Evolutionary conservation across 2,113 vertebrate genomes (phyloP).

Genomic region (Trochalopteron elliotii): DNA sequence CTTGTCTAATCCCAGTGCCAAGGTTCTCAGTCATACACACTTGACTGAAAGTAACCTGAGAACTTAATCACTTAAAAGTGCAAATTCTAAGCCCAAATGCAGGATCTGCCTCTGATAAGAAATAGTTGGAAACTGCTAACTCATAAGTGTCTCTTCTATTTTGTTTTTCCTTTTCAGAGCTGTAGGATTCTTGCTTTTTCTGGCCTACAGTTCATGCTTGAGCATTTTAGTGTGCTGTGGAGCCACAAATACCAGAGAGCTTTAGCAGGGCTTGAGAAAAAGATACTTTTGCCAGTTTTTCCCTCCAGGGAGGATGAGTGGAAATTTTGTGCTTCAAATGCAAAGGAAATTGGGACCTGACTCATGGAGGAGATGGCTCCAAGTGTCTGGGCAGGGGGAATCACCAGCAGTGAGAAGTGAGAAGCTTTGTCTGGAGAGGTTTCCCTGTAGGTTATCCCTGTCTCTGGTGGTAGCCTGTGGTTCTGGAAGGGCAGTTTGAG

Average conservation of each 20-base stretch:
- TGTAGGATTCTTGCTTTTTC: background rate
- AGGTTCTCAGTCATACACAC: background rate
- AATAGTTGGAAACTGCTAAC: background rate
- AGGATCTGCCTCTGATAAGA: constrained; percentile 3
- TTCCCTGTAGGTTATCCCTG: background rate
- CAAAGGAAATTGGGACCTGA: background rate
- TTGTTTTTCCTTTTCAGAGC: background rate
- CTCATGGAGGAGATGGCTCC: background rate
- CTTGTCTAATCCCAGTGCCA: background rate
- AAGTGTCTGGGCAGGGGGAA: background rate
- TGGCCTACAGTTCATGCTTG: background rate
- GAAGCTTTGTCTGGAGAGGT: background rate
- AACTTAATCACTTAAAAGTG: constrained; percentile 10
- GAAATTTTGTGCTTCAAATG: background rate
- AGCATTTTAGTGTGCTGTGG: background rate
- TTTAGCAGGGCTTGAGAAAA: background rate
- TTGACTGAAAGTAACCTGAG: constrained; percentile 31
- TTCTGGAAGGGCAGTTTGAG: background rate
- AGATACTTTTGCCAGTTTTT: background rate
- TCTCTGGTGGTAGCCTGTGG: background rate
- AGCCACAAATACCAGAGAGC: background rate
- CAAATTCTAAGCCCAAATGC: background rate
- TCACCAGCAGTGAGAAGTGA: background rate
- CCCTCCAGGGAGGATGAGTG: background rate
- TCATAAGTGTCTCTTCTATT: background rate